A percentile compares a stretch with the other conserved stretches of the same genome.
Evolutionary conservation across 53 echinoderm and acorn worm genomes (phyloP).

Genomic region (Antedon mediterranea): DNA sequence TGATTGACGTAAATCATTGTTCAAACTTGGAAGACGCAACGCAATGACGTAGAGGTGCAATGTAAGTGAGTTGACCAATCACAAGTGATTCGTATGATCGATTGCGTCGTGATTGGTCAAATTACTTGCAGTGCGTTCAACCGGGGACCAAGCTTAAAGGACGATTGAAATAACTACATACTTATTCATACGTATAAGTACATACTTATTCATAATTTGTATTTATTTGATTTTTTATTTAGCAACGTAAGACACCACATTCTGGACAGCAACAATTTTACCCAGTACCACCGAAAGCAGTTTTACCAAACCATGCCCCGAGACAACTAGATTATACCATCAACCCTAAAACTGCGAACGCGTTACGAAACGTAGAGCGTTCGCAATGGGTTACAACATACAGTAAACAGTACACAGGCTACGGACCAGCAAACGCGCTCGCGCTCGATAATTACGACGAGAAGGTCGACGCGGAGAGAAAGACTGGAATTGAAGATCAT

Average conservation of each 20-base stretch:
- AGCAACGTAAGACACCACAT: conserved; percentile 77
- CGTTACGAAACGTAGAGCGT: conserved; percentile 80
- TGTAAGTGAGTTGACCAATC: too few relatives aligned
- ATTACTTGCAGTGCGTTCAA: too few relatives aligned
- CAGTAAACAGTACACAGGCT: conserved; percentile 61
- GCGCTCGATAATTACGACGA: conserved; percentile 71
- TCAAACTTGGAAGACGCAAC: too few relatives aligned
- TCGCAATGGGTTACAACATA: conserved; percentile 95
- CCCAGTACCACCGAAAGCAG: conserved; percentile 85
- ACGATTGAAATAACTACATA: too few relatives aligned
- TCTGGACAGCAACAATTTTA: conserved; percentile 83
- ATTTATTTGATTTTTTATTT: conserved; percentile 1
- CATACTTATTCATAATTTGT: background rate
- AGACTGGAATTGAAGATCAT: conserved; percentile 65
- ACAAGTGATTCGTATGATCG: too few relatives aligned
- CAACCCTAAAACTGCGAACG: conserved; percentile 75
- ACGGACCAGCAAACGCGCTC: conserved; percentile 71
- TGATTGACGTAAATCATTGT: background rate
- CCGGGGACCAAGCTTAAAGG: too few relatives aligned
- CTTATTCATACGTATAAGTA: too few relatives aligned
- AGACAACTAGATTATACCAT: conserved; percentile 61
- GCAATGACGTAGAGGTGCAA: too few relatives aligned
- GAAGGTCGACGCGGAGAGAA: conserved; percentile 61
- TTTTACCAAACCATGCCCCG: conserved; percentile 84
- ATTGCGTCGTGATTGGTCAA: too few relatives aligned